Base-by-base conservation (phyloP, 2,113 vertebrate genomes). In the Pavo muticus region DNA sequence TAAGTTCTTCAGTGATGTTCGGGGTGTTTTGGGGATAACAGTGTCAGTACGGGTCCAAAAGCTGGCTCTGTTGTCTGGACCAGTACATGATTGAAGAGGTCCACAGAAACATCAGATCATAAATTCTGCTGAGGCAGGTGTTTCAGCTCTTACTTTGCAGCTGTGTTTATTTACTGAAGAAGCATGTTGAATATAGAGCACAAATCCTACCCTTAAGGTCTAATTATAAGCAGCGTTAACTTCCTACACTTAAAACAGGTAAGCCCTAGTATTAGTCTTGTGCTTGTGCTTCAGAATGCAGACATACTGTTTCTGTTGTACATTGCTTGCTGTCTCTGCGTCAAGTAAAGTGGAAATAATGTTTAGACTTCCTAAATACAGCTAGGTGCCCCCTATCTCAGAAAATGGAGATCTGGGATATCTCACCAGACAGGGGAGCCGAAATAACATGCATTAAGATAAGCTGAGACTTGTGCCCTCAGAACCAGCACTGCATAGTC, bases 1-100 rank as follows among this genome's bases (percentile, higher is more conserved):
- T 99, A 91, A 97, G 98, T 71, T 50, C 4, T 17, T 85, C 15
- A 25, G 14, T 35, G 3, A 39, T 60, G 1, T 47, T 24, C 17
- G 61, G n/a, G 42, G 11, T 5, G 35, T 69, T 47, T 44, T 10
- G n/a, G 70, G 30, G 59, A 3, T 24, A 32, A 3, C 20, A 14
- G 30, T 47, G 60, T 35, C 29, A 40, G 9, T 54, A 70, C 35
- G 42, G 54, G 20, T 75, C 60, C 68, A 27, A 64, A 61, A 79
- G 14, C 11, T 88, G 73, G 10, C 19, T 76, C 73, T 59, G 4
- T 68, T 81, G 13, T 70, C 64, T 74, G 30, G 64, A 57, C 40
- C 40, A 32, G 0, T 7, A 15, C 7, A 4, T n/a, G 57, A 12
- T 23, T 78, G 39, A 20, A 47, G 70, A 60, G 20, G 3, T 60